Evolutionary conservation across 2,888 invertebrate genomes (phyloP).

Genomic region (Campaea margaritaria): DNA sequence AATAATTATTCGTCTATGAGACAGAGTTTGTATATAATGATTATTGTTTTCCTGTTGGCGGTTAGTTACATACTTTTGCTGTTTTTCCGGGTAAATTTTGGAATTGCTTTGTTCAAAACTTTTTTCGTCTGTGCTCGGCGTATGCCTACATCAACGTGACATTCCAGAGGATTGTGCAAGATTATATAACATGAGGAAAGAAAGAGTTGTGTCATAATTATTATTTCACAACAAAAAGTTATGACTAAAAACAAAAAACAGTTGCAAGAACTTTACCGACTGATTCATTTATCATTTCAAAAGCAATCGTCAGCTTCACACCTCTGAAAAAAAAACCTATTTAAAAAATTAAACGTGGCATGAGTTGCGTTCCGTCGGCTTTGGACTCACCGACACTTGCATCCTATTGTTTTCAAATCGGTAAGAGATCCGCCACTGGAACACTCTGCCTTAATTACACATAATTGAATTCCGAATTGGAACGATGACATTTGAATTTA

Average conservation of each 20-base stretch:
- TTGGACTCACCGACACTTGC: conserved; percentile 61
- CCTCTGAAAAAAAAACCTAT: conserved; percentile 48
- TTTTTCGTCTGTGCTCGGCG: no score
- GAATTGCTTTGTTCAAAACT: no score
- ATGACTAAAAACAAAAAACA: conserved; percentile 5
- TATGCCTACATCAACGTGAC: no score
- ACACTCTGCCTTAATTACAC: conserved; percentile 85
- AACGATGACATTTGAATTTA: conserved; percentile 87
- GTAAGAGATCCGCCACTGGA: conserved; percentile 77
- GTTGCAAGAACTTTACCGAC: conserved; percentile 26
- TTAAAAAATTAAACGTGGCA: conserved; percentile 54
- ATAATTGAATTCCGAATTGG: conserved; percentile 88
- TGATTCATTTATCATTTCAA: conserved; percentile 51
- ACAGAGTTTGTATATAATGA: no score
- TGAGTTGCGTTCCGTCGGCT: conserved; percentile 66
- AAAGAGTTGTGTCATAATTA: conserved; percentile 1
- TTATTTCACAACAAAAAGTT: conserved; percentile 19
- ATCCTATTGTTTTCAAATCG: conserved; percentile 79
- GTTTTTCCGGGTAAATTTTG: no score
- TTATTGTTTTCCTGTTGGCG: no score
- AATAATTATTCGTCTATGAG: no score
- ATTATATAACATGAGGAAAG: neutral
- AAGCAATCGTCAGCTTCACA: conserved; percentile 55
- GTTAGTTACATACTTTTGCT: no score
- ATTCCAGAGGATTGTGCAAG: neutral